Base-by-base conservation (phyloP, 1,140 invertebrate genomes). In the Euura saliciscinereae region DNA sequence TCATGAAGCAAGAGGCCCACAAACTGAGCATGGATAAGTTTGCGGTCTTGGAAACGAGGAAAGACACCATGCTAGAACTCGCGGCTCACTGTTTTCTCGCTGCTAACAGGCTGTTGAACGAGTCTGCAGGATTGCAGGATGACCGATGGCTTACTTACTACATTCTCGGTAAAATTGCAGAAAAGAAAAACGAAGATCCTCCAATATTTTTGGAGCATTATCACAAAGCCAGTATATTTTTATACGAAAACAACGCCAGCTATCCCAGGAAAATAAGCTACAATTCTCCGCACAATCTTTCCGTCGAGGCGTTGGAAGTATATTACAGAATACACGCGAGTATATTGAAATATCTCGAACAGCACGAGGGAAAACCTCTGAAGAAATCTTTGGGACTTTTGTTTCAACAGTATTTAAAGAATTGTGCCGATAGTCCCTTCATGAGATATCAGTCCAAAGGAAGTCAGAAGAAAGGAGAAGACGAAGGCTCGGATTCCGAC, bases 101-200 rank as follows among this genome's bases (percentile, higher is more conserved):
- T 64, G 94, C 94, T 2, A 90, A 92, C 78, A 89, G 88, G 78
- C 90, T 91, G 73, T 76, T 77, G 8, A 82, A 84, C 6, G 85
- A 89, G 68, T 73, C 75, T 6, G 71, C 77, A 69, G 80, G 90
- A 81, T 89, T 91, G 69, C 89, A 91, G 45, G 94, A 96, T 79
- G 95, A 97, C 80, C 86, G 91, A 66, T 99, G 97, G 97, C 87
- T 97, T 10, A 92, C 95, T 80, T 94, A 96, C 81, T 98, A 98
- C 80, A 97, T 98, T 94, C 87, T 98, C 42, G 97, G 95, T 1
- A 98, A 99, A 91, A 93, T 97, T 66, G 89, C 92, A 0, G 95
- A 97, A 82, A 98, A 97, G 82, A 90, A 91, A 73, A 91, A 92
- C 72, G 91, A 93, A 75, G 89, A 93, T 74, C 92, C 94, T 0